Evolutionary conservation across 2,113 vertebrate species (phyloP).

Genomic region (Phalacrocorax brasilianus): DNA sequence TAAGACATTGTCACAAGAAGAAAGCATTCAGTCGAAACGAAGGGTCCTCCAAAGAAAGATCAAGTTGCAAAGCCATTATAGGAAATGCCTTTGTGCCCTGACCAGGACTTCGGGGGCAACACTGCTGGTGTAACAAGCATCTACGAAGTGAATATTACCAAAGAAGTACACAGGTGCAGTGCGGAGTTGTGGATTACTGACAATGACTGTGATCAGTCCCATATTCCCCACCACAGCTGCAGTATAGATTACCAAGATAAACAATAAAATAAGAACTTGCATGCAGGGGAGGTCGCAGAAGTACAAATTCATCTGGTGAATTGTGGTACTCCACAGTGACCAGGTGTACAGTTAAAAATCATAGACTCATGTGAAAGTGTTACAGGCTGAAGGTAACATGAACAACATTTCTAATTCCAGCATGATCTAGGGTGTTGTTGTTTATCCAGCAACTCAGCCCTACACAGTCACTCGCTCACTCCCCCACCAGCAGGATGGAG

Average conservation of each 20-base stretch:
- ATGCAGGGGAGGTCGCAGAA: background rate
- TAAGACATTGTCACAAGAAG: slow-evolving; percentile 28
- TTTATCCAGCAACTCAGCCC: too few relatives aligned
- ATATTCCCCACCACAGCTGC: background rate
- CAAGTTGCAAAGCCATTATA: background rate
- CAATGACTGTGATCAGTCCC: background rate
- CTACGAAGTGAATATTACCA: slow-evolving; percentile 2
- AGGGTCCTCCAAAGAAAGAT: background rate
- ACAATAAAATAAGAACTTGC: background rate
- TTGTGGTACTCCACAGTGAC: background rate
- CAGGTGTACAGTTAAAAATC: background rate
- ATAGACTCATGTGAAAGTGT: background rate
- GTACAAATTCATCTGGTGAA: background rate
- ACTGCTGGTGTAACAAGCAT: slow-evolving; percentile 6
- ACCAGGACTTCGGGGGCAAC: background rate
- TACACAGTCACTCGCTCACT: too few relatives aligned
- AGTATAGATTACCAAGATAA: background rate
- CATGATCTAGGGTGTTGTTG: background rate
- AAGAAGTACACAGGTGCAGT: slow-evolving; percentile 25
- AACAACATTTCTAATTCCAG: background rate
- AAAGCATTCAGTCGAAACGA: slow-evolving; percentile 7
- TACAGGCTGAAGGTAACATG: background rate
- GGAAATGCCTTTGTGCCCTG: background rate
- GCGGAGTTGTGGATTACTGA: background rate
- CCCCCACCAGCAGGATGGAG: too few relatives aligned